Evolutionary conservation across 2,113 vertebrate species (phyloP).

Genomic region (Campylomormyrus numenius): DNA sequence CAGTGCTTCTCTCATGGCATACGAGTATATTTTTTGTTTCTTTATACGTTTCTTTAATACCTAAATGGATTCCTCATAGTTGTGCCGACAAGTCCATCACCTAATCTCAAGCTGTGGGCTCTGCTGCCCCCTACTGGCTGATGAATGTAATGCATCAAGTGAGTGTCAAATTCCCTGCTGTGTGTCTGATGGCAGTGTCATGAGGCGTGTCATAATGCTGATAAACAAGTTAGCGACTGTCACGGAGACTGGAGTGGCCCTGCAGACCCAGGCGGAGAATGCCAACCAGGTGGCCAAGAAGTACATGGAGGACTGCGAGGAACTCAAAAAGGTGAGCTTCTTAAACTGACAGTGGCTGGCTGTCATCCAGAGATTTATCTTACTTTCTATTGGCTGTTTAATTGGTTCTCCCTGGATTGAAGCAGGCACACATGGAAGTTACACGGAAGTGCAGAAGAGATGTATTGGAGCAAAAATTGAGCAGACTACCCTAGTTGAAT

Average conservation of each 20-base stretch:
- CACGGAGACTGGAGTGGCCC: conserved; percentile 51
- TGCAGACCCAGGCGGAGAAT: conserved; percentile 72
- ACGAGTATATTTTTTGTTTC: neutral
- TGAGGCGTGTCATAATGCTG: conserved; percentile 76
- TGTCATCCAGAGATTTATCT: neutral
- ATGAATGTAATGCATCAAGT: neutral
- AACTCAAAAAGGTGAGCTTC: conserved; percentile 67
- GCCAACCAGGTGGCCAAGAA: conserved; percentile 71
- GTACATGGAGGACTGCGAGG: conserved; percentile 75
- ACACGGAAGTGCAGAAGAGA: no score
- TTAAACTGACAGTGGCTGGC: neutral
- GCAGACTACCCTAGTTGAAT: no score
- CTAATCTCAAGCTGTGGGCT: neutral
- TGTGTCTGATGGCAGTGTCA: conserved; percentile 46
- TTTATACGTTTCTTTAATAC: neutral
- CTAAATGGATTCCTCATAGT: neutral
- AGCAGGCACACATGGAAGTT: no score
- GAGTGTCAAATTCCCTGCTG: neutral
- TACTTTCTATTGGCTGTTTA: neutral
- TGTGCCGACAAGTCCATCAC: neutral
- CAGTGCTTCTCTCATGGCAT: neutral
- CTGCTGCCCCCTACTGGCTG: neutral
- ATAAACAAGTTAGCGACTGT: conserved; percentile 75
- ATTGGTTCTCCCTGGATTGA: neutral
- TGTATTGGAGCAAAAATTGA: no score